Conservation (phyloP, 2,888 invertebrate species). For the Automeris io region DNA sequence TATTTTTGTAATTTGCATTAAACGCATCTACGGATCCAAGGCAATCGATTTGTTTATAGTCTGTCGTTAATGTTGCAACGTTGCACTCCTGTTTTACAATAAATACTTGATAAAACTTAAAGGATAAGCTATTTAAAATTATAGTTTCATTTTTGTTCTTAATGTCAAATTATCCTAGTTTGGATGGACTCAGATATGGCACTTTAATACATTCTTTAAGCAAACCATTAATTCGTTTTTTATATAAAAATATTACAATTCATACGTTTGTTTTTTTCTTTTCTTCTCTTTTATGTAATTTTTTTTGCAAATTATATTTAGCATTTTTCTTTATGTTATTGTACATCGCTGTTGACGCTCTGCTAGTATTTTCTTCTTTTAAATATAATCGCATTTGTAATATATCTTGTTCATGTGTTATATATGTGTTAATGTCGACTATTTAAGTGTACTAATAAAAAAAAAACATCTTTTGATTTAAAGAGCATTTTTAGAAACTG, state of each 20-base stretch:
- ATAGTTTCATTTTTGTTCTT: too few species aligned
- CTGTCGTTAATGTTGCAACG: conserved; percentile 5
- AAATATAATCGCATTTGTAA: too few species aligned
- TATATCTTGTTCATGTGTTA: too few species aligned
- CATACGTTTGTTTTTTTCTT: too few species aligned
- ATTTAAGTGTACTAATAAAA: too few species aligned
- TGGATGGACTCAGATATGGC: too few species aligned
- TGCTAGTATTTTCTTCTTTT: background rate
- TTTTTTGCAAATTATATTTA: background rate
- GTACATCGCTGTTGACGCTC: background rate
- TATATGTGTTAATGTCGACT: background rate
- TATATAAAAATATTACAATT: background rate
- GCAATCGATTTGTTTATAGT: conserved; percentile 3
- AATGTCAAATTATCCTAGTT: too few species aligned
- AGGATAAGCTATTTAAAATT: too few species aligned
- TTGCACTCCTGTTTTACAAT: background rate
- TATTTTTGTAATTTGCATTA: conserved; percentile 49
- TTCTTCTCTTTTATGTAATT: too few species aligned
- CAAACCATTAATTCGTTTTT: too few species aligned
- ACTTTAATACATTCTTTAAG: too few species aligned
- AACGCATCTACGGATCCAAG: conserved; percentile 16
- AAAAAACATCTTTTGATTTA: background rate
- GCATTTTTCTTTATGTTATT: background rate
- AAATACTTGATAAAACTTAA: background rate
- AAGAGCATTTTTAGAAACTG: too few species aligned